Base-by-base conservation (phyloP, 2,888 invertebrate species). In the Acronicta leporina region DNA sequence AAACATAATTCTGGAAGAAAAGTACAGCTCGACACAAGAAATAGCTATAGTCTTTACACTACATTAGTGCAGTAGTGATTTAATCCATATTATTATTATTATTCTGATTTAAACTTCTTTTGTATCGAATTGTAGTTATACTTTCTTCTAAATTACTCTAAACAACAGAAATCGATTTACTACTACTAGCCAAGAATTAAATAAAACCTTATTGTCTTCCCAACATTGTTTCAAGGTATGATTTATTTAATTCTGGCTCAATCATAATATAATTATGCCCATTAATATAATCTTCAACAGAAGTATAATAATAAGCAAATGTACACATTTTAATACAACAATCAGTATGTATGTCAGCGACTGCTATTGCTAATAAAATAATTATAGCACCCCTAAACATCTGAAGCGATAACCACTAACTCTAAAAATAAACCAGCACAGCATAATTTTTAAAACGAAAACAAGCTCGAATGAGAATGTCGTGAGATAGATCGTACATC, bases 401-500 rank as follows among this genome's bases (percentile, higher is more conserved):
- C 79, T 75, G 80, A 90, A 90, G 89, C 90, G 83, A 81, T 66
- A 86, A 72, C 82, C 81, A 80, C 82, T 86, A 87, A 84, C 68
- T 85, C 84, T 87, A 86, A 82, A 82, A 83, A 80, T 82, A 89
- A 89, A 89, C 83, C 87, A 89, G 90, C 90, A 87, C 87, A 88
- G 88, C 88, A 76, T 82, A 86, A 82, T 81, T 86, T 80, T 82
- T 81, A 82, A 85, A 85, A 84, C 75, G 73, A 85, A 87, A 90
- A 87, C 86, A 92, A 92, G 92, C 92, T 86, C 82, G 79, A 80
- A 90, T 90, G 90, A 85, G 72, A 74, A 86, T 89, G 89, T 87
- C 81, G 87, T 86, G 84, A 81, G 64, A 67, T 84, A 79, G 79
- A 73, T 74, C 69, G 79, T 81, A 75, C 50, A 58, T 61, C 64